A percentile compares a stretch with the other conserved stretches of the same genome.
These are phyloP conservation scores for Fringilla coelebs DNA, from an alignment of 2,797 vertebrate species.

Conservation along the genomic window DNA sequence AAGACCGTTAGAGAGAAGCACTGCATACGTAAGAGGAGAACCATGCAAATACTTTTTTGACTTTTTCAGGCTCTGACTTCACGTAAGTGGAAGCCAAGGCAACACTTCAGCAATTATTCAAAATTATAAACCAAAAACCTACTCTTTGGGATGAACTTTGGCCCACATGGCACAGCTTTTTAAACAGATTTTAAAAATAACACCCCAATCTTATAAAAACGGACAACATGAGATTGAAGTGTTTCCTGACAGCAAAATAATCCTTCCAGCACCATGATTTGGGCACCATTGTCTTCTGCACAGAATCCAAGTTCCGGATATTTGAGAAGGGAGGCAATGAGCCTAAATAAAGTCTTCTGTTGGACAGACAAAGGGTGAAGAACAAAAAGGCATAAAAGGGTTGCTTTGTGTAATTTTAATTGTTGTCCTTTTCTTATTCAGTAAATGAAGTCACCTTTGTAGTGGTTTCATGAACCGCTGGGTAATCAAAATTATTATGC, in stretches of 20 bases:
- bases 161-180: not conserved
- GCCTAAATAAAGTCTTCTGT: slow-evolving; percentile 71
- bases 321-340: slow-evolving; percentile 43
- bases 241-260: slow-evolving; percentile 39
- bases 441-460: slow-evolving; percentile 88
- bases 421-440: slow-evolving; percentile 75
- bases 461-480: slow-evolving; percentile 84
- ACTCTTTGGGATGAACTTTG: not conserved
- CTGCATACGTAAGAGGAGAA: not conserved
- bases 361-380: slow-evolving; percentile 60
- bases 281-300: slow-evolving; percentile 36
- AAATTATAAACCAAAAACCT: not conserved
- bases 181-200: slow-evolving; percentile 18
- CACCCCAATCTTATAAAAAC: not conserved
- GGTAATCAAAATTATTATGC: slow-evolving; percentile 87
- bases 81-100: not conserved
- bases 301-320: slow-evolving; percentile 2
- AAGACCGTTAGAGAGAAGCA: not conserved
- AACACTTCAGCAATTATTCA: not conserved
- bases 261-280: slow-evolving; percentile 9
- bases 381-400: slow-evolving; percentile 67
- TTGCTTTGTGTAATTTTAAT: slow-evolving; percentile 76
- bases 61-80: not conserved
- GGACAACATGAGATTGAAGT: slow-evolving; percentile 46
- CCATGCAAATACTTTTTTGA: not conserved